Base-by-base conservation (phyloP, 2,113 vertebrate genomes). In the Labeo catla region DNA sequence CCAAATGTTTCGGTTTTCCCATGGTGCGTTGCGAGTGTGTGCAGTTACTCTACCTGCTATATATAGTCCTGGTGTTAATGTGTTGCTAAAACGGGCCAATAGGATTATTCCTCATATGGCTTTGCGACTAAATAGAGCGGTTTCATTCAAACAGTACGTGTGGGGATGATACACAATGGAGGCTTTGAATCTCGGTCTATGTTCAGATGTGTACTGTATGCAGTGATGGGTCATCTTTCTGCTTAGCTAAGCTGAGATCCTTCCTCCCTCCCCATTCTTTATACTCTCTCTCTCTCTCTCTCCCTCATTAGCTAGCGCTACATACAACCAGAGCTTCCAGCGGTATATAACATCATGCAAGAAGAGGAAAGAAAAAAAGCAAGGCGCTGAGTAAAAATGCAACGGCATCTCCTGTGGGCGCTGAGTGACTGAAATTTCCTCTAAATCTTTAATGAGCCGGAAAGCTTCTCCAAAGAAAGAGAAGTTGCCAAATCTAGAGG, bases 361-460 rank as follows among this genome's bases (percentile, higher is more conserved):
- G 81, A 86, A 86, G 68, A 72, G 28, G 77, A 73, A 36, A 81
- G 61, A 80, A 80, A 81, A 86, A 84, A 80, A 87, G 89, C 66
- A 85, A 84, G 49, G 77, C 73, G 66, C 86, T 87, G 86, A 77
- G 87, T 87, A 89, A 89, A 95, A 94, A 87, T 89, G 88, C 90
- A 88, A 92, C 91, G 93, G 93, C 91, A 94, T 94, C 95, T 96
- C 95, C 95, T 95, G 93, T 93, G 94, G 94, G 93, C 93, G 91
- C 94, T 93, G 93, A 94, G 95, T 94, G 94, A 95, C 93, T 94
- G 93, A 94, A 93, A 93, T 90, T 83, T 21, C 91, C 90, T 21
- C 94, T 96, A 90, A 96, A 96, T 96, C 95, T 95, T 96, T 96
- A 93, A 96, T 93, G 84, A 87, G 87, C 89, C 90, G 93, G 95